A percentile compares a stretch with the other conserved stretches of the same genome.
These are phyloP conservation scores for Drosophila sulfurigaster DNA, from an alignment of 1,140 invertebrate species.

Conservation along the genomic window DNA sequence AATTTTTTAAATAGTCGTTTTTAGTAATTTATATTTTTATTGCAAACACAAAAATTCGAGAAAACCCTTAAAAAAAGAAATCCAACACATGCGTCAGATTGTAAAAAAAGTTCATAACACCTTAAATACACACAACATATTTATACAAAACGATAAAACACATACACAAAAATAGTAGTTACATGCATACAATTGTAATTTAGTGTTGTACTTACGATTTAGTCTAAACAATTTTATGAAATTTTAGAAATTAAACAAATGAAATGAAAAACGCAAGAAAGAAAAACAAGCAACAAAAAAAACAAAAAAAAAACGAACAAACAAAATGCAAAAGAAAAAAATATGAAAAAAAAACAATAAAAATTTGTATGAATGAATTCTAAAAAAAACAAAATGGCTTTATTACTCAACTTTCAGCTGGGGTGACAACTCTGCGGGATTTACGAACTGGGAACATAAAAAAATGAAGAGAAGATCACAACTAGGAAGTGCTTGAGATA, in stretches of 20 bases:
- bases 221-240: constrained; percentile 83
- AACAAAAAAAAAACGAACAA: constrained; percentile 50
- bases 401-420: constrained; percentile 42
- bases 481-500: constrained; percentile 22
- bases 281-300: constrained; percentile 55
- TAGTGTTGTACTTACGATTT: constrained; percentile 82
- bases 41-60: constrained; percentile 54
- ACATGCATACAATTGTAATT: constrained; percentile 82
- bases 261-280: constrained; percentile 70
- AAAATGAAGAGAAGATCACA: constrained; percentile 1
- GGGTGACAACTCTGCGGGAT: constrained; percentile 15
- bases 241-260: constrained; percentile 82
- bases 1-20: constrained; percentile 83
- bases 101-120: constrained; percentile 73
- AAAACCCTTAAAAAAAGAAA: constrained; percentile 62
- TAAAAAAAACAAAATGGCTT: constrained; percentile 54
- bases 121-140: constrained; percentile 48
- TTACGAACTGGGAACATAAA: background rate
- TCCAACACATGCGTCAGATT: constrained; percentile 54
- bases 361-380: constrained; percentile 82
- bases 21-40: constrained; percentile 84
- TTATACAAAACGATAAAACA: constrained; percentile 61
- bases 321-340: constrained; percentile 61
- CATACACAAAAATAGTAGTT: constrained; percentile 66
- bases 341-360: constrained; percentile 76